Base-by-base conservation (phyloP, 2,888 invertebrate species). In the Aproaerema taeniolella region DNA sequence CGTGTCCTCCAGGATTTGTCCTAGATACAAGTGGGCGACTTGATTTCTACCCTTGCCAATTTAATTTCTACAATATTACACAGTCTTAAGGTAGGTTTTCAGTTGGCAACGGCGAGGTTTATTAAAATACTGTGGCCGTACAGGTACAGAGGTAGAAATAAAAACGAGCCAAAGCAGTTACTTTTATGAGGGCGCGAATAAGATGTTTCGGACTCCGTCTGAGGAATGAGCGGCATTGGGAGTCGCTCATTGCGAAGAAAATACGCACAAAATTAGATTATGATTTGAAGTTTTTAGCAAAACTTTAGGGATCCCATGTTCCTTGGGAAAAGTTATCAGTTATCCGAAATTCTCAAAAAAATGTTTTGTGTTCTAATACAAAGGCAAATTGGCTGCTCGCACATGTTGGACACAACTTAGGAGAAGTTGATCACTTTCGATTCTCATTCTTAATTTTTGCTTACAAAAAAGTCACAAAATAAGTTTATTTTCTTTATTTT, bases 151-250 rank as follows among this genome's bases (percentile, higher is more conserved):
- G 73, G 79, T 70, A 75, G 82, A 83, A 82, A 86, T 85, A 85
- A 85, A 86, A 85, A 85, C 80, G 80, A 81, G 75, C 67, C 81
- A 74, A 82, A 80, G 82, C 82, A 83, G 86, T 86, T 85, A 85
- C 86, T 83, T 86, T 85, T 86, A 86, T 85, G 86, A 85, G 86
- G 82, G 85, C 86, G 86, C 80, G 86, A 86, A 86, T 85, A 86
- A 86, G 85, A 85, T 85, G 85, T 85, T 85, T 85, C 77, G 81
- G 81, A 83, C 79, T 79, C 72, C 69, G 76, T 76, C 79, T 79
- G 70, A 81, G 73, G 81, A 82, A 86, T 83, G 83, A 75, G 73
- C 6, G 11, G 40, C 41, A 46, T 56, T 50, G 62, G 10, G 20
- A 45, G 32, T 28, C 69, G 71, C 32, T 46, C 54, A 82, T 50